Base-by-base conservation (phyloP, 2,113 vertebrate genomes). In the Saguinus imperator region DNA sequence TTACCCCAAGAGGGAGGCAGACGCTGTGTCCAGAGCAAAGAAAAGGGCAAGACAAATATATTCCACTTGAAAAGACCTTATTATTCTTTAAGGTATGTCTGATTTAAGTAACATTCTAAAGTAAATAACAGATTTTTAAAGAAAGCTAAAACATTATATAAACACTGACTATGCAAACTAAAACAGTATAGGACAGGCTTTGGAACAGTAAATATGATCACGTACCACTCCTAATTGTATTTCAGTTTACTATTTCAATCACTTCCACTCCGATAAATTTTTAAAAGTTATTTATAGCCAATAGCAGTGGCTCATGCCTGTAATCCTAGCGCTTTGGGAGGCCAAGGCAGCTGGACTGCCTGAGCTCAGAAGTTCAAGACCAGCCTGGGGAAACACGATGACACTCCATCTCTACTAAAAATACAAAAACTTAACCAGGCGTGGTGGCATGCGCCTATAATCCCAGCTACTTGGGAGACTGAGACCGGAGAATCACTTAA, bases 1-100 rank as follows among this genome's bases (percentile, higher is more conserved):
- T 98, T 98, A 97, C 95, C 96, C 97, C 98, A 98, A 97, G 97
- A 97, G 96, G 97, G 98, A 98, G 92, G 97, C 96, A 97, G 96
- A 97, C 96, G 61, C 95, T 93, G 73, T 97, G 96, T 96, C 98
- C 94, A 50, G 98, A 95, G 97, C 82, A 97, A 96, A 97, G 89
- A 97, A 97, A 96, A 93, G 88, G 72, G 87, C 66, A 50, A 92
- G 77, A 96, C 75, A 95, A 97, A 97, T 93, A 97, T 79, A 97
- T 81, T 91, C 95, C 58, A 97, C 95, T 85, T 96, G 70, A 97
- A 97, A 97, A 98, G 76, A 97, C 48, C 89, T 97, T 95, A 94
- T 96, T 96, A 97, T 95, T 97, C 95, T 96, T 96, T 94, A 96
- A 93, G 93, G 93, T 94, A 94, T 32, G 9, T 93, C 61, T 97